These are phyloP conservation scores for Mechanitis mazaeus DNA, from an alignment of 2,888 invertebrate species.

Conservation along the genomic window DNA sequence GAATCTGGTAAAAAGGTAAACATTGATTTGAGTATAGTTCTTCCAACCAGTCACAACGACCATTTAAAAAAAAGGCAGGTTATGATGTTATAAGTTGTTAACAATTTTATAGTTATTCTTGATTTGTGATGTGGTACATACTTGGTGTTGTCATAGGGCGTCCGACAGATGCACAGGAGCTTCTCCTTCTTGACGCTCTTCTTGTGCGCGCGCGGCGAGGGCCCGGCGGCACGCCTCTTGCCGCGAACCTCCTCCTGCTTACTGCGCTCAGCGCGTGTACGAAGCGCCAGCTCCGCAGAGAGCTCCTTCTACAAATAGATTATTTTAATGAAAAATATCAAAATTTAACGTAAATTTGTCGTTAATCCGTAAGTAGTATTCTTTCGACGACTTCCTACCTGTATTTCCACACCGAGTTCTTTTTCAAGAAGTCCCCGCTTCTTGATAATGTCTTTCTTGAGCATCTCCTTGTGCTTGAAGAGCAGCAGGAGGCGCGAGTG, in stretches of 20 bases:
- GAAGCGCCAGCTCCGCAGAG: slow-evolving; percentile 81
- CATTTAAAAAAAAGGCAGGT: no score
- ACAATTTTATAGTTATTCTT: no score
- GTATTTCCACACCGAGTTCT: slow-evolving; percentile 92
- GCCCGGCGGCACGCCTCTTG: slow-evolving; percentile 55
- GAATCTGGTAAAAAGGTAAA: slow-evolving; percentile 77
- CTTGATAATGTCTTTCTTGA: slow-evolving; percentile 95
- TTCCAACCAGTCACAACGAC: no score
- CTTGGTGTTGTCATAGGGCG: slow-evolving; percentile 96
- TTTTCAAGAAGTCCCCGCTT: slow-evolving; percentile 92
- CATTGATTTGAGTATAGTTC: no score
- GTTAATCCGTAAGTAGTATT: neutral
- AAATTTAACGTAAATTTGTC: neutral
- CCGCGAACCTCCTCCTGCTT: slow-evolving; percentile 82
- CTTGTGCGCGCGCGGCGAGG: slow-evolving; percentile 47
- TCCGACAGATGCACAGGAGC: slow-evolving; percentile 93
- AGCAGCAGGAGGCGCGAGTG: slow-evolving; percentile 82
- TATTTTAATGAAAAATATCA: slow-evolving; percentile 1
- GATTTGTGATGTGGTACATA: slow-evolving; percentile 42
- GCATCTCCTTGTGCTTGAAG: slow-evolving; percentile 91
- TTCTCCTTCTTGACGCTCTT: slow-evolving; percentile 82
- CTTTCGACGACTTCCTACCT: slow-evolving; percentile 62
- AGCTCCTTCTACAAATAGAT: slow-evolving; percentile 79
- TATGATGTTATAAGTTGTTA: no score
- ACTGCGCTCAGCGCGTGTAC: slow-evolving; percentile 82